phyloP scores from a whole-genome alignment of 2,888 invertebrate species.

The Athrips mouffetella region DNA sequence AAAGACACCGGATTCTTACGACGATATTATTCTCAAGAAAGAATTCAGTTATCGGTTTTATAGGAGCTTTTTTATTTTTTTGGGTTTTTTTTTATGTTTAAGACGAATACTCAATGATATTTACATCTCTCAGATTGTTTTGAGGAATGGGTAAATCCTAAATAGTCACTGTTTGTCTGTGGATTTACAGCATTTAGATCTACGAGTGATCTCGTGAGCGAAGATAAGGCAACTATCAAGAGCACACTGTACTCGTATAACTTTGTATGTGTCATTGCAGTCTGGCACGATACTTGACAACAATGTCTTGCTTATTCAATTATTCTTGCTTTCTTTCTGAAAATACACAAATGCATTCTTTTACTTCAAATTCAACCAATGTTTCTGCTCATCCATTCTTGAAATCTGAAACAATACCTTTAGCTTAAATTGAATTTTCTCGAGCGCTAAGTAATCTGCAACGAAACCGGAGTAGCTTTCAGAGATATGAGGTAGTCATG shows the following conservation, averaged over 20 bases:
- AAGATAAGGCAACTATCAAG: too few relatives aligned
- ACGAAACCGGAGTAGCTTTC: not conserved
- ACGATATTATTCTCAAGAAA: conserved; percentile 10
- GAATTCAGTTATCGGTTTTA: conserved; percentile 3
- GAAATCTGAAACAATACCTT: conserved; percentile 12
- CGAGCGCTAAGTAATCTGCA: not conserved
- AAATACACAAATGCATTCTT: conserved; percentile 1
- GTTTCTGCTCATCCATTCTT: not conserved
- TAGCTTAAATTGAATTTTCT: conserved; percentile 3
- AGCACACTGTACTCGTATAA: too few relatives aligned
- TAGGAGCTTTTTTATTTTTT: not conserved
- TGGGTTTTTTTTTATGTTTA: not conserved
- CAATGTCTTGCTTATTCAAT: not conserved
- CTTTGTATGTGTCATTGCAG: too few relatives aligned
- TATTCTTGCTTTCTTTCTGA: not conserved
- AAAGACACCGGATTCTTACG: conserved; percentile 13
- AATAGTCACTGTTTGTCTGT: too few relatives aligned
- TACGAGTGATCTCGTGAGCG: too few relatives aligned
- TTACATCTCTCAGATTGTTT: too few relatives aligned
- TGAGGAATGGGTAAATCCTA: too few relatives aligned
- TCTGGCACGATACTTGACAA: too few relatives aligned
- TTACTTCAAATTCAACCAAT: conserved; percentile 5
- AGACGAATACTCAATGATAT: too few relatives aligned
- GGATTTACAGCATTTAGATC: too few relatives aligned
- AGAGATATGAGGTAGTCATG: conserved; percentile 11